Conservation (phyloP, 1,140 invertebrate genomes). For the Drosophila yakuba region DNA sequence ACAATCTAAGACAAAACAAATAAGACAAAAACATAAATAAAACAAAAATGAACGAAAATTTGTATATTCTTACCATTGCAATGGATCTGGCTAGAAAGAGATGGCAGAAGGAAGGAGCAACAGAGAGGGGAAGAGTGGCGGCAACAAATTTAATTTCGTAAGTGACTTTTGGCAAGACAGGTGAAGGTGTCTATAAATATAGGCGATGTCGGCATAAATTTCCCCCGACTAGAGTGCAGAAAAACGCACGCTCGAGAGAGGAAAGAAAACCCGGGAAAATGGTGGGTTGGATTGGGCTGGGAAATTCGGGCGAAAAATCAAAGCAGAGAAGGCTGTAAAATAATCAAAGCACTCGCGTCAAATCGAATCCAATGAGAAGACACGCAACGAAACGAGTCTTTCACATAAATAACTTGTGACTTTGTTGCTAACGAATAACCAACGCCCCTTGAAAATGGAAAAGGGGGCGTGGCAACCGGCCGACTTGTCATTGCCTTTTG, state of each 20-base stretch:
- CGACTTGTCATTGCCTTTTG: constrained; percentile 36
- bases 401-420: constrained; percentile 21
- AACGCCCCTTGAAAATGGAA: background rate
- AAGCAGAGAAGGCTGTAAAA: constrained; percentile 50
- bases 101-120: background rate
- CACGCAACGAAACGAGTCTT: background rate
- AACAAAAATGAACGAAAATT: background rate
- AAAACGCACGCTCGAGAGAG: background rate
- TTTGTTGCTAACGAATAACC: background rate
- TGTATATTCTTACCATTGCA: constrained; percentile 27
- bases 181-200: constrained; percentile 79
- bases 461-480: constrained; percentile 24
- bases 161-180: constrained; percentile 76
- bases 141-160: constrained; percentile 75
- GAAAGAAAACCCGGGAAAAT: constrained; percentile 2
- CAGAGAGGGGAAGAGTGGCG: constrained; percentile 4
- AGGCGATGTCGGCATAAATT: constrained; percentile 71
- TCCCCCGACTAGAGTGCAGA: constrained; percentile 22
- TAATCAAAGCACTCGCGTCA: constrained; percentile 53
- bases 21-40: background rate
- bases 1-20: constrained; percentile 13
- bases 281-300: background rate
- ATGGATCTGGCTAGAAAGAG: constrained; percentile 8
- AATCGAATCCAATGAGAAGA: constrained; percentile 18
- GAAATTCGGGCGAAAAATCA: constrained; percentile 39